Evolutionary conservation across 2,888 invertebrate species (phyloP).

Genomic region (Drosophila emarginata): DNA sequence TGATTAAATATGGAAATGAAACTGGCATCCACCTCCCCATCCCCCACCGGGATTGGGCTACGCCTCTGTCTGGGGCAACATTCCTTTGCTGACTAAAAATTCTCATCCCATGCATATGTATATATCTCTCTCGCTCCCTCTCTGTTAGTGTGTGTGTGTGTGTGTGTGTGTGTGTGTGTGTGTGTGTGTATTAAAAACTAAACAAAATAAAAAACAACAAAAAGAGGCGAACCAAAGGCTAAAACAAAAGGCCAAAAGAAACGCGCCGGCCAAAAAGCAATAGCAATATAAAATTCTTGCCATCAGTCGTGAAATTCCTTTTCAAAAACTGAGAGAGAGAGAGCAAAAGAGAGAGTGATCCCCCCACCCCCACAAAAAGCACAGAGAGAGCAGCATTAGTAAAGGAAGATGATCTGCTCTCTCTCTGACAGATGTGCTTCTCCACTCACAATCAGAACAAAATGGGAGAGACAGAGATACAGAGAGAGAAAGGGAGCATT

Average conservation of each 20-base stretch:
- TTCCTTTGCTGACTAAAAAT: conserved; percentile 56
- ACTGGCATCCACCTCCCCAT: neutral
- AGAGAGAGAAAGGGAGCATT: neutral
- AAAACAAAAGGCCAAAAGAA: conserved; percentile 65
- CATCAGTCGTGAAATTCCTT: conserved; percentile 74
- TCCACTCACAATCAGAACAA: neutral
- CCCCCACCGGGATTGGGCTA: neutral
- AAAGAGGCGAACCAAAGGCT: conserved; percentile 57
- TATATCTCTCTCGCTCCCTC: neutral
- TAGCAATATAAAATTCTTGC: conserved; percentile 71
- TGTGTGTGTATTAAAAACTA: conserved; percentile 54
- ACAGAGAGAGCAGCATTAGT: neutral
- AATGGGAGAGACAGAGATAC: neutral
- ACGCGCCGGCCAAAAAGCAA: conserved; percentile 65
- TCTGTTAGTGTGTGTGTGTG: conserved; percentile 25
- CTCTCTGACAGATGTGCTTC: neutral
- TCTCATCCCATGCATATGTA: conserved; percentile 7
- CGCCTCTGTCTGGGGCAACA: conserved; percentile 49
- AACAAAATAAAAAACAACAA: conserved; percentile 68
- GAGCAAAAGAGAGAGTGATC: conserved; percentile 3
- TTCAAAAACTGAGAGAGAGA: conserved; percentile 27
- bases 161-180: conserved; percentile 26
- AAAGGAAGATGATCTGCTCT: conserved; percentile 1
- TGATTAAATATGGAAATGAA: neutral
- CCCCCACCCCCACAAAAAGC: conserved; percentile 25